Conservation (phyloP, 2,888 invertebrate genomes). For the Epistrophe grossulariae region DNA sequence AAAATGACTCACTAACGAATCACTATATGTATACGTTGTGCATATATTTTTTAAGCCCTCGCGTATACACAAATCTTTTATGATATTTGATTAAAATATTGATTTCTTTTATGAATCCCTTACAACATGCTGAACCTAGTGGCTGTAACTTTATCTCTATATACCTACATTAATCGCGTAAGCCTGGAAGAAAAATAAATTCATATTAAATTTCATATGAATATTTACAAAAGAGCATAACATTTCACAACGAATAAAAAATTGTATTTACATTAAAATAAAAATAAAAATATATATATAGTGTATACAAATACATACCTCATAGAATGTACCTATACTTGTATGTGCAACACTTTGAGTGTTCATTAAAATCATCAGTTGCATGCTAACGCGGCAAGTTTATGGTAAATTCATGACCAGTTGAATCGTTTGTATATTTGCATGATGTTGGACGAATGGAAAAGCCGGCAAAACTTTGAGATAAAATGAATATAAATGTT, state of each 20-base stretch:
- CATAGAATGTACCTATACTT: not conserved
- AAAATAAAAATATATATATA: no score
- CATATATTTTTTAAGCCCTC: no score
- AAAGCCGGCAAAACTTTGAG: conserved; percentile 40
- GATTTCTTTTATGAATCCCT: conserved; percentile 10
- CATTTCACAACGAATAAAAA: conserved; percentile 11
- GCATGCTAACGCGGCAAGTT: conserved; percentile 47
- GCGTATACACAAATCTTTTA: not conserved
- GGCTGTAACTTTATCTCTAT: not conserved
- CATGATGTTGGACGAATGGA: not conserved
- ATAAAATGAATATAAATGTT: conserved; percentile 44
- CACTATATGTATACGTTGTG: no score
- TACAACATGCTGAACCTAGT: not conserved
- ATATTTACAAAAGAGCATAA: conserved; percentile 64
- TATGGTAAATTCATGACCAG: conserved; percentile 62
- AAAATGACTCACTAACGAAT: no score
- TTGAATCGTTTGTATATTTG: conserved; percentile 25
- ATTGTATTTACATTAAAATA: conserved; percentile 20
- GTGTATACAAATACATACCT: not conserved
- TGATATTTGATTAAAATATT: not conserved
- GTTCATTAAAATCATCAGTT: conserved; percentile 64
- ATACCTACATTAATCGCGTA: not conserved
- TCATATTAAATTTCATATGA: conserved; percentile 51
- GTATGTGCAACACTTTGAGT: conserved; percentile 24
- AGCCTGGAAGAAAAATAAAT: not conserved